Evolutionary conservation across 2,113 vertebrate species (phyloP), one percentile per base, ranked within the genome.

Genomic region (Geococcyx californianus): DNA sequence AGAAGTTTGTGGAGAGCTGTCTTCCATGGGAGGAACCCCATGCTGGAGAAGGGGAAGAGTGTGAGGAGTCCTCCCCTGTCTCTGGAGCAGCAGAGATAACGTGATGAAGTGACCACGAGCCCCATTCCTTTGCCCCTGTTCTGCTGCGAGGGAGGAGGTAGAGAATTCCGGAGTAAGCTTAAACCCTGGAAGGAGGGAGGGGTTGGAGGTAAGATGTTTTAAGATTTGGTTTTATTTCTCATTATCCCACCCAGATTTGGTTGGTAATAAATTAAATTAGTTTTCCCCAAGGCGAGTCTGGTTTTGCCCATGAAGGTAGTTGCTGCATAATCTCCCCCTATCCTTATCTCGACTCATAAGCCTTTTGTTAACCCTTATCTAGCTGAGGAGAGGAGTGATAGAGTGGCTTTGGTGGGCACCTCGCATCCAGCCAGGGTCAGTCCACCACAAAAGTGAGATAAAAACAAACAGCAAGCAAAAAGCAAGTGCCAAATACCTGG

Each of bases 1-100:
- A 70, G 34, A 20, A 54, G 20, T 40, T 24, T 5, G 9, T 29
- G 49, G 21, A 45, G 38, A 20, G 47, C 16, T 68, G 51, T 56
- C 9, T 38, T 10, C 21, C 2, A 5, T 12, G 10, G 13, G n/a
- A 45, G 25, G 14, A 5, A n/a, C 18, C 7, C 11, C 54, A 51
- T 0, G 0, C 4, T 28, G 24, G 10, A 72, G 31, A 33, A 77
- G 20, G 8, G 12, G 10, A 52, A 28, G n/a, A 40, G 44, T 40
- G 45, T 28, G 16, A 87, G 51, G 15, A 81, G 31, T 38, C 26
- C 29, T 72, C 7, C 7, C 33, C 40, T 42, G 40, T 42, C 40
- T 9, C 54, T 40, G 33, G 33, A 87, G 47, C 0, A 0, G 21
- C 28, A 74, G 36, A 34, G 2, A 44, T 7, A 33, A 15, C 0